A percentile compares a stretch with the other conserved stretches of the same genome.
Evolutionary conservation across 2,888 invertebrate species (phyloP).

Genomic region (Meloe dianella): DNA sequence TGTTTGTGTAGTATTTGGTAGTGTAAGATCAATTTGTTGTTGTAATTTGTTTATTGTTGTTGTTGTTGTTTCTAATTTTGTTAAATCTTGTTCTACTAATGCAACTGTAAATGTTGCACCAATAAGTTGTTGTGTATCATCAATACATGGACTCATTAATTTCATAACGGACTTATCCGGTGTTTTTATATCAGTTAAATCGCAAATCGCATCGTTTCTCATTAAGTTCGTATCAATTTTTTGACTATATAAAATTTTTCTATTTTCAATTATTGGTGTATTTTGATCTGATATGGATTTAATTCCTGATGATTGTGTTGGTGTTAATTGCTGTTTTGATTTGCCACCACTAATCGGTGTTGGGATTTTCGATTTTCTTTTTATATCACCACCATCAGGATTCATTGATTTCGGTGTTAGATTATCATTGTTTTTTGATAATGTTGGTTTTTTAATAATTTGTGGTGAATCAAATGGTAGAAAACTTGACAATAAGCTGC

Average conservation of each 20-base stretch:
- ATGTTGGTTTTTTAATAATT: background rate
- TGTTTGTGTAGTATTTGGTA: background rate
- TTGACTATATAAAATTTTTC: background rate
- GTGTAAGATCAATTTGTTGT: background rate
- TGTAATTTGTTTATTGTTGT: background rate
- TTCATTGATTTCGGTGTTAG: too few species aligned
- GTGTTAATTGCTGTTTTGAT: too few species aligned
- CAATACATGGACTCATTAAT: constrained; percentile 22
- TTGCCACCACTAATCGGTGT: too few species aligned
- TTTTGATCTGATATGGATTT: background rate
- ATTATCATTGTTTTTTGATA: too few species aligned
- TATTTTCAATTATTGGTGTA: background rate
- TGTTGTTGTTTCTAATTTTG: background rate
- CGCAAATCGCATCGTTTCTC: too few species aligned
- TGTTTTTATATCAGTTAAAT: background rate
- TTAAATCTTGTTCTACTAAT: background rate
- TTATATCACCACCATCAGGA: background rate
- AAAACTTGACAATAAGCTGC: background rate
- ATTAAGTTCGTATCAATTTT: background rate
- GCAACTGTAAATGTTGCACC: constrained; percentile 25
- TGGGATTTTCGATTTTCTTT: background rate
- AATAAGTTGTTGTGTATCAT: constrained; percentile 31
- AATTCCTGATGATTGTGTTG: too few species aligned
- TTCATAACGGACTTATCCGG: background rate
- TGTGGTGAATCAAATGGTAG: background rate